Evolutionary conservation across 2,888 invertebrate genomes (phyloP), one percentile per base, ranked within the genome.

Genomic region (Poecilobothrus nobilitatus): DNA sequence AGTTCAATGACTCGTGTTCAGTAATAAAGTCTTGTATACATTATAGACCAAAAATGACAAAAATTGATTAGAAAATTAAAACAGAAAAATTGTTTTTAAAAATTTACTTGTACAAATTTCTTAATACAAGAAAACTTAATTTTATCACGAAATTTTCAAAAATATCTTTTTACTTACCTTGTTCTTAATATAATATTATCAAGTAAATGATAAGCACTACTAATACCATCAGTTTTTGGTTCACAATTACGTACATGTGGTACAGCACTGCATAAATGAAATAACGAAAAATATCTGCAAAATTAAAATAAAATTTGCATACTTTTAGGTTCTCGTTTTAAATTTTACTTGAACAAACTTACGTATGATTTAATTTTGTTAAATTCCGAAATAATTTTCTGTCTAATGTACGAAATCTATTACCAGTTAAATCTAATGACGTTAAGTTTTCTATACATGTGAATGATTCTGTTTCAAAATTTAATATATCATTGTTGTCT

Each of bases 151-250:
- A n/a, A n/a, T n/a, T n/a, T n/a, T n/a, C n/a, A n/a, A n/a, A n/a
- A n/a, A n/a, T n/a, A n/a, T n/a, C n/a, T n/a, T n/a, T n/a, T n/a
- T 27, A 27, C 27, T 4, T 27, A 85, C 85, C 85, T 84, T 70
- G 82, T 80, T 67, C 86, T 78, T 34, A 86, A 76, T 33, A 87
- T 77, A n/a, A 82, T 79, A 75, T 84, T 86, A 74, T 86, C 86
- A 74, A 87, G 77, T 67, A 87, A 79, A 76, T 87, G 86, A 71
- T 84, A 81, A 37, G 84, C 82, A 73, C 85, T 85, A 70, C 86
- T 86, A 72, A 87, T 87, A 22, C 87, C 87, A 75, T 87, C 87
- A 33, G 86, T 84, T 74, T 83, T 84, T 1, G 87, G 87, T 72
- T 84, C 82, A 73, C 87, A 87, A 15, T 85, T 83, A 41, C 85